Evolutionary conservation across 2,797 vertebrate species (phyloP), one percentile per base, ranked within the genome.

Genomic region (Protosalanx chinensis): DNA sequence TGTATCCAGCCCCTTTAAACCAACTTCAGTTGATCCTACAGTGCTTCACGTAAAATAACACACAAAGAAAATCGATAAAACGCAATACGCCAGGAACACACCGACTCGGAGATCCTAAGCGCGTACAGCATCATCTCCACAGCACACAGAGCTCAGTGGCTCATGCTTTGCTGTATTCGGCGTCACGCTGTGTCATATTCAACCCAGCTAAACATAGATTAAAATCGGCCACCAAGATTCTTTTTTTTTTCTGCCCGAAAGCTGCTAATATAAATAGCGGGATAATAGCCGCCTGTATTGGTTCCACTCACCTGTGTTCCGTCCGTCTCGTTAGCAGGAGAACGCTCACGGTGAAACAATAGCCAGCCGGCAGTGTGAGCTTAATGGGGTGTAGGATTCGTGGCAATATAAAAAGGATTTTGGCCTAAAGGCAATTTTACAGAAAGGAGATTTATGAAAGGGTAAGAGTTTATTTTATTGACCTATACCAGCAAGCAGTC

Each of bases 391-490:
- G 41, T 41, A 41, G 64, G 32, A 67, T 57, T 65, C 67, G 29
- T 51, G 27, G 61, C 64, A 53, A 23, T 76, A 78, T 81, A 70
- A 77, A 78, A 74, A 41, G 37, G 68, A 73, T 80, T 79, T 78
- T 32, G 29, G 7, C 60, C 46, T 60, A 71, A 79, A 85, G 70
- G 74, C 37, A 77, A 78, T 79, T 80, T 72, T 13, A 35, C 64
- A 37, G 66, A 20, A 49, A 49, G 62, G 79, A 75, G 73, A 82
- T 82, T 78, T 71, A 78, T 75, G 64, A 76, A 77, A 67, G 72
- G 64, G 64, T 64, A 70, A 13, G 61, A 12, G 56, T 75, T 75
- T 77, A 75, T 78, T 80, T 60, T 32, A 51, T 65, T 73, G 63
- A 64, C 74, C 65, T 72, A 15, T 70, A 79, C 74, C 67, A 79